Percentiles rank a stretch among this genome's conserved stretches.
Evolutionary conservation across 92 coral and sea anemone species (phyloP).

Genomic region (Phenganax marumi): DNA sequence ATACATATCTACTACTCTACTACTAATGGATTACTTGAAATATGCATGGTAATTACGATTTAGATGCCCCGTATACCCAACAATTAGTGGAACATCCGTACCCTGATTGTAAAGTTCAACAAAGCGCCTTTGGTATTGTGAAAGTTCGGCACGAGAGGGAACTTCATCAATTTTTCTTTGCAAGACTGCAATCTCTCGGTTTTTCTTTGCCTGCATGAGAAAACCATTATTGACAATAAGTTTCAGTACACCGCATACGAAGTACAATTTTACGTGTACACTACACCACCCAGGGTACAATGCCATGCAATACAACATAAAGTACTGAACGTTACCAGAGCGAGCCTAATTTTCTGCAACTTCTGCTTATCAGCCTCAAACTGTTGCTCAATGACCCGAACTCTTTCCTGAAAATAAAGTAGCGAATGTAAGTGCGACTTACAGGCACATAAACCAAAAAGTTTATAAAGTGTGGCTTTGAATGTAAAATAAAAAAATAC

Average conservation of each 20-base stretch:
- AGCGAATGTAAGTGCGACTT: neutral
- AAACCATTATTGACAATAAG: neutral
- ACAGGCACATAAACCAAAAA: neutral
- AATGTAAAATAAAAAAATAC: neutral
- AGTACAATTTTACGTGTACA: neutral
- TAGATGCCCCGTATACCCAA: neutral
- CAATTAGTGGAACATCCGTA: neutral
- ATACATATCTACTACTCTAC: too few relatives aligned
- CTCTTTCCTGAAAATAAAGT: conserved; percentile 65
- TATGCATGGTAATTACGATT: too few relatives aligned
- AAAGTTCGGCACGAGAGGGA: conserved; percentile 95
- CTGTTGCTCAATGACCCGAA: conserved; percentile 76
- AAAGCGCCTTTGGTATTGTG: conserved; percentile 96
- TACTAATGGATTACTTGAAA: too few relatives aligned
- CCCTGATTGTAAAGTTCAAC: conserved; percentile 98
- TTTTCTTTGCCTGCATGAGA: conserved; percentile 79
- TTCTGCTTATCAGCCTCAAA: conserved; percentile 90
- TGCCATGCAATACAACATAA: neutral
- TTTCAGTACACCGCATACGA: neutral
- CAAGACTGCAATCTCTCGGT: conserved; percentile 85
- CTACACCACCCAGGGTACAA: neutral
- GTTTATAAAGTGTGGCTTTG: too few relatives aligned
- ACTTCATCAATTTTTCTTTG: conserved; percentile 98
- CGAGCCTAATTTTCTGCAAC: conserved; percentile 86
- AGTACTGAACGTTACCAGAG: conserved; percentile 60